Evolutionary conservation across 1,140 invertebrate genomes (phyloP), one percentile per base, ranked within the genome.

Genomic region (Drosophila lini): DNA sequence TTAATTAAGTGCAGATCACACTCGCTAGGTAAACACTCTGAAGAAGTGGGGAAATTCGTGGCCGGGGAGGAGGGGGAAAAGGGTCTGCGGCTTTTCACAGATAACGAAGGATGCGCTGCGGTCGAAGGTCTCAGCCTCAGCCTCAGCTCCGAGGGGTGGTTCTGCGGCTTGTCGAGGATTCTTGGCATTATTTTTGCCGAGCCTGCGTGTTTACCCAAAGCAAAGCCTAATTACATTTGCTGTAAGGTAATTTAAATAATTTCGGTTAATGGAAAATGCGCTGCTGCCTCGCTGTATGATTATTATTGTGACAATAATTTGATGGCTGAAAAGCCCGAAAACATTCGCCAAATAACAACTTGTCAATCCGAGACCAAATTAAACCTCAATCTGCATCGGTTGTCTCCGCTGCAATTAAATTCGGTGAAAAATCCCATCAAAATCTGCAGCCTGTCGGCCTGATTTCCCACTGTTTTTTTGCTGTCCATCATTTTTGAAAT

Each of bases 1-100:
- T 73, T 73, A 73, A 73, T 63, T 76, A 80, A 83, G 76, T 84
- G 81, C 81, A 67, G 78, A 76, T 62, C 57, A 80, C 81, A 79
- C 47, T 70, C 73, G 52, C 52, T 50, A 73, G 67, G 69, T 73
- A 73, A 73, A 73, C 69, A 71, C 69, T 25, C 52, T 2, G 36
- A 6, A 48, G 58, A 58, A 59, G 40, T 50, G 52, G 65, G 19
- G 15, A 47, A 47, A 38, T 36, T 22, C 16, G 7, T 2, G 16
- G 13, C 2, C 0, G 16, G 11, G 25, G 25, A 8, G 40, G 16
- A n/a, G n/a, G n/a, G 34, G 41, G 15, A 34, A 64, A 38, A n/a
- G 63, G 41, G 28, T 15, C 38, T 71, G 65, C 16, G 69, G 69
- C 55, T 71, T 47, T 45, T 71, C 41, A 16, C 44, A 73, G 69